Percentiles rank a stretch among this genome's conserved stretches.
Evolutionary conservation across 2,797 vertebrate genomes (phyloP).

Genomic region (Triplophysa yarkandensis): DNA sequence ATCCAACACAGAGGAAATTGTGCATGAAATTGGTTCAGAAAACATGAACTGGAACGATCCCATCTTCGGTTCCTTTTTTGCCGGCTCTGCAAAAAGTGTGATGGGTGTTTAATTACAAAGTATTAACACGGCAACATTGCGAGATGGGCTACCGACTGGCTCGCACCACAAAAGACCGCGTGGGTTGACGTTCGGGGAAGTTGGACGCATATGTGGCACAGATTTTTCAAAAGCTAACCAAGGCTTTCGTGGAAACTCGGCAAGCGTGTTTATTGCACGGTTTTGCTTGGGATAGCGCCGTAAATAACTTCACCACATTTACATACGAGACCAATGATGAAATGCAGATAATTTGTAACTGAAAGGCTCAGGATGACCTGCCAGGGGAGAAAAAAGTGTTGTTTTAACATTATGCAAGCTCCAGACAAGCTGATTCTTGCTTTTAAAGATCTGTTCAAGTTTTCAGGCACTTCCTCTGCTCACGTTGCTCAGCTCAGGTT

Average conservation of each 20-base stretch:
- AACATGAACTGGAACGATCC: constrained; percentile 60
- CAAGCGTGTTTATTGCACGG: neutral
- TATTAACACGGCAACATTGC: constrained; percentile 44
- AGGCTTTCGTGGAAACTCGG: constrained; percentile 26
- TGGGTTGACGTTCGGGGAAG: constrained; percentile 30
- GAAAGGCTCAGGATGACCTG: constrained; percentile 1
- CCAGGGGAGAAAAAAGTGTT: constrained; percentile 15
- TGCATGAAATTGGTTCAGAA: constrained; percentile 64
- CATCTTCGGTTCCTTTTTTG: constrained; percentile 54
- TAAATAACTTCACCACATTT: constrained; percentile 21
- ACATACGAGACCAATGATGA: constrained; percentile 22
- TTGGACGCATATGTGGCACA: constrained; percentile 23
- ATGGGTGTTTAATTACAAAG: constrained; percentile 59
- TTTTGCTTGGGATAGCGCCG: constrained; percentile 11
- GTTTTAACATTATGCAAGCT: constrained; percentile 21
- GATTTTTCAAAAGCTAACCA: constrained; percentile 21
- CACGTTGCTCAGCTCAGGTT: constrained; percentile 7
- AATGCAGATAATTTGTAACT: constrained; percentile 36
- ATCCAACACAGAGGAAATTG: constrained; percentile 61
- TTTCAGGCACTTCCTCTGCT: no score
- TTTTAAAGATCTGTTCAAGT: constrained; percentile 16
- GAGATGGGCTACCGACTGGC: constrained; percentile 37
- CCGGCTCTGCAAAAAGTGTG: constrained; percentile 57
- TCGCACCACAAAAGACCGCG: constrained; percentile 29
- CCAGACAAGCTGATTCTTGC: constrained; percentile 11